Base-by-base conservation (phyloP, 64 coral and sea anemone species). In the Anthopleura sola region DNA sequence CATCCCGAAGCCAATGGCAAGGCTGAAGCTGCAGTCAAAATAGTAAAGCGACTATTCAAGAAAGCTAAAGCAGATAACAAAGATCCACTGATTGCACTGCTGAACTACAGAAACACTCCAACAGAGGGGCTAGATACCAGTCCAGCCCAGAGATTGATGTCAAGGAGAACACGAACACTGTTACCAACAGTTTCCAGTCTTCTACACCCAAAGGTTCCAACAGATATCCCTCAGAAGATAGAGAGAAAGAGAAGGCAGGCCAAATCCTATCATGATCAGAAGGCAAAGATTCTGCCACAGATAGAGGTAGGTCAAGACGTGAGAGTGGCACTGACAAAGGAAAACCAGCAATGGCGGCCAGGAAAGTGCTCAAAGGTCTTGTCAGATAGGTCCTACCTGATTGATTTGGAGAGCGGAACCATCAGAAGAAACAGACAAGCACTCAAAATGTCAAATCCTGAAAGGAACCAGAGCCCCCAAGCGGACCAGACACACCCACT, bases 51-150 rank as follows among this genome's bases (percentile, higher is more conserved):
- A 19, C 26, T 86, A 13, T 88, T 85, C 58, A 79, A 69, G 81
- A 88, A 88, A 76, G 68, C 86, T 1, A 23, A 84, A 3, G 48
- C n/a, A n/a, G n/a, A n/a, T n/a, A n/a, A n/a, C n/a, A n/a, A 87
- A 92, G 91, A 85, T 28, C 91, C 86, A 15, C 85, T 85, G 36
- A 49, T 86, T 54, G 87, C 83, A 24, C 84, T 93, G 14, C 54
- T 93, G 16, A 69, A 86, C 37, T 85, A 92, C 50, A 82, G 90
- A 24, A 87, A 92, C 80, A 92, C 90, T 5, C 90, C 90, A 18
- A 78, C 90, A 36, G 90, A 92, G 75, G 68, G 85, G 5, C 24
- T 92, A 28, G 78, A 86, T 49, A 86, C 84, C 18, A 91, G 76
- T 44, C 91, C 64, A 18, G 66, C 71, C 14, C 86, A 93, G 34